Evolutionary conservation across 2,888 invertebrate species (phyloP).

Genomic region (Drosophila paracracens): DNA sequence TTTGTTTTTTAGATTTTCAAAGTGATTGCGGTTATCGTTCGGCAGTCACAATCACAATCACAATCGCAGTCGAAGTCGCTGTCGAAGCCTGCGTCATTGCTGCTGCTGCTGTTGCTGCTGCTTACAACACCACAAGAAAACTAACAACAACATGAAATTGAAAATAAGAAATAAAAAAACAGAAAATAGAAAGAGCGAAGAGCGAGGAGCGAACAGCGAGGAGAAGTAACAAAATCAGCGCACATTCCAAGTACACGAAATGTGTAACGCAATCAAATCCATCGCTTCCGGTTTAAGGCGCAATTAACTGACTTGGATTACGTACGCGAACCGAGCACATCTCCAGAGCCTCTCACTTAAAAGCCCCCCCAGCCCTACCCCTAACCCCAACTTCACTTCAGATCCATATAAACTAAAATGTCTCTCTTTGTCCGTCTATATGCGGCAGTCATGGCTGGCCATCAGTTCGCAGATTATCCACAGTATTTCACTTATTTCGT

Average conservation of each 20-base stretch:
- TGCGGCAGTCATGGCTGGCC: slow-evolving; percentile 69
- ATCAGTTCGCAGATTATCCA: slow-evolving; percentile 75
- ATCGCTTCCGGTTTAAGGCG: slow-evolving; percentile 80
- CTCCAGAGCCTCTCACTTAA: slow-evolving; percentile 14
- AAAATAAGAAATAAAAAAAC: slow-evolving; percentile 14
- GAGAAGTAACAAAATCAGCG: slow-evolving; percentile 68
- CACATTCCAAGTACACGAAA: slow-evolving; percentile 76
- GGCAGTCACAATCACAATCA: slow-evolving; percentile 45
- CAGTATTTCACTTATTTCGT: slow-evolving; percentile 70
- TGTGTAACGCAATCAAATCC: slow-evolving; percentile 82
- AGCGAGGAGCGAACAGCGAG: not conserved
- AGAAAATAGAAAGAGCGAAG: slow-evolving; percentile 1
- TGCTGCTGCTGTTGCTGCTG: slow-evolving; percentile 8
- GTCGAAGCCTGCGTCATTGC: slow-evolving; percentile 38
- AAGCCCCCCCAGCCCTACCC: not conserved
- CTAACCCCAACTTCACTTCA: slow-evolving; percentile 6
- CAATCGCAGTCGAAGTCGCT: slow-evolving; percentile 27
- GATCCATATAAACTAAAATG: slow-evolving; percentile 5
- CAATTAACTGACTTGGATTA: slow-evolving; percentile 79
- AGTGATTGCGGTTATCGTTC: slow-evolving; percentile 72
- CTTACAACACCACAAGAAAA: slow-evolving; percentile 45
- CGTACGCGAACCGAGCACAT: slow-evolving; percentile 53
- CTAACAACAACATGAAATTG: slow-evolving; percentile 46
- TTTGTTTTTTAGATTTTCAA: slow-evolving; percentile 79
- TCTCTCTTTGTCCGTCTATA: slow-evolving; percentile 28